Evolutionary conservation across 2,113 vertebrate species (phyloP).

Genomic region (Theristicus caerulescens): DNA sequence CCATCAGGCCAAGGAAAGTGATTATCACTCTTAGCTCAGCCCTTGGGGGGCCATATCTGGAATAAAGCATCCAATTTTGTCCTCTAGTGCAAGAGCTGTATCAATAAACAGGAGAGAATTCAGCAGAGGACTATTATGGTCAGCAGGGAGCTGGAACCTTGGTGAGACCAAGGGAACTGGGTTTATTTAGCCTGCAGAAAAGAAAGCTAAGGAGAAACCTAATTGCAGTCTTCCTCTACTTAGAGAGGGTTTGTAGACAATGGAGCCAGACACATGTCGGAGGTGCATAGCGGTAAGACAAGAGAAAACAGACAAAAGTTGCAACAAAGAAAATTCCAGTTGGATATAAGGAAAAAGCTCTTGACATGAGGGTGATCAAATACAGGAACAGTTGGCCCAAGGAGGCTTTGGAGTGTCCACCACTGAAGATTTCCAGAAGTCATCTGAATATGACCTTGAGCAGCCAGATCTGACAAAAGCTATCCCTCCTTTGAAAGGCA

Average conservation of each 20-base stretch:
- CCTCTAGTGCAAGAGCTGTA: background rate
- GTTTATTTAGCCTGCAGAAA: background rate
- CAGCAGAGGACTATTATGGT: background rate
- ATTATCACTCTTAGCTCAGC: background rate
- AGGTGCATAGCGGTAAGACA: background rate
- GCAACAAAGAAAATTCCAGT: background rate
- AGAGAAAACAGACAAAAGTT: background rate
- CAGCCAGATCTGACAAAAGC: background rate
- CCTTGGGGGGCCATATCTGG: background rate
- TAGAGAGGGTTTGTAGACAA: background rate
- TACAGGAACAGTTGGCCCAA: background rate
- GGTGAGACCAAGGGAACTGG: background rate
- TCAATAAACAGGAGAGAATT: background rate
- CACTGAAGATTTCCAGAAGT: background rate
- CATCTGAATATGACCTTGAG: background rate
- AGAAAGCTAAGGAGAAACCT: background rate
- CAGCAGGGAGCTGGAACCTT: background rate
- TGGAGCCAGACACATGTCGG: background rate
- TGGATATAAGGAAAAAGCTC: background rate
- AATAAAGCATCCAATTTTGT: background rate
- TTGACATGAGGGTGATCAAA: background rate
- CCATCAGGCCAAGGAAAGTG: background rate
- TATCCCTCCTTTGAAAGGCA: background rate
- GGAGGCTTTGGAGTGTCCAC: background rate
- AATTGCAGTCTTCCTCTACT: background rate